Evolutionary conservation across 2,113 vertebrate genomes (phyloP).

Genomic region (Myiopsitta monachus): DNA sequence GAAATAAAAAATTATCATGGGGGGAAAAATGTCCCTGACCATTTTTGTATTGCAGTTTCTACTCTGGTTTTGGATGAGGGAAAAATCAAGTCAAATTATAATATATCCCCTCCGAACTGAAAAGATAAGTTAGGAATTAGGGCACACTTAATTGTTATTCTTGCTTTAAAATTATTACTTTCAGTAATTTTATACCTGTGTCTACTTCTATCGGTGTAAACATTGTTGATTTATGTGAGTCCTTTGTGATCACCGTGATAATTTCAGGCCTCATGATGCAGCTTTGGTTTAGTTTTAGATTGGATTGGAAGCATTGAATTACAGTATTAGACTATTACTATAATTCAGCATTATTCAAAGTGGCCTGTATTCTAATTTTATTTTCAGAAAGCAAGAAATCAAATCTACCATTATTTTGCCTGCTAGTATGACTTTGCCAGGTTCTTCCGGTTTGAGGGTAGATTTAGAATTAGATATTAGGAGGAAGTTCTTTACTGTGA

Average conservation of each 20-base stretch:
- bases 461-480: not conserved
- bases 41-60: not conserved
- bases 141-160: not conserved
- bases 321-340: not conserved
- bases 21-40: not conserved
- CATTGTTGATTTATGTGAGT: not conserved
- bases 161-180: not conserved
- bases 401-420: not conserved
- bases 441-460: not conserved
- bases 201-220: not conserved
- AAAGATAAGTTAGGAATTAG: not conserved
- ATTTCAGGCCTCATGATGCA: not conserved
- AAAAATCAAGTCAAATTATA: not conserved
- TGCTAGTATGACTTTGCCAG: not conserved
- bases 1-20: not conserved
- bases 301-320: not conserved
- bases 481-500: not conserved
- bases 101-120: not conserved
- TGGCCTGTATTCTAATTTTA: not conserved
- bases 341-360: not conserved
- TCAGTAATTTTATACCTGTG: not conserved
- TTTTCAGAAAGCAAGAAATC: not conserved
- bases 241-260: not conserved
- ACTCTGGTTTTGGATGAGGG: not conserved
- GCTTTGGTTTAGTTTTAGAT: not conserved